Percentiles rank a stretch among this genome's conserved stretches.
phyloP scores from a whole-genome alignment of 2,113 vertebrate genomes.

The Callionymus lyra region DNA sequence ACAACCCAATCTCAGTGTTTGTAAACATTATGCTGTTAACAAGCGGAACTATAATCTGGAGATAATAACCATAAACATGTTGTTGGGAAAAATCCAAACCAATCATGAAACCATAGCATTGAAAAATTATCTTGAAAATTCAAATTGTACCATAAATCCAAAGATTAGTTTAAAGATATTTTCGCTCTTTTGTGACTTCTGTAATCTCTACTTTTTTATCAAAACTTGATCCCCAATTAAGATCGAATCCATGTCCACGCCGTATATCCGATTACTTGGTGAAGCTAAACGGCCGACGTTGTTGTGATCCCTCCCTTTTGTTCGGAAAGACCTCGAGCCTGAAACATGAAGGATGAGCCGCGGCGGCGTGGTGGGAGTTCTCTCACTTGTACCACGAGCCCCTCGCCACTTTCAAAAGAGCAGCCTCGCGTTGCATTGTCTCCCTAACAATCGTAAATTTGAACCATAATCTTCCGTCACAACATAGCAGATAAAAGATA shows the following conservation, averaged over 20 bases:
- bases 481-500: conserved; percentile 74
- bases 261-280: conserved; percentile 30
- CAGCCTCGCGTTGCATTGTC: conserved; percentile 58
- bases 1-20: too few species aligned
- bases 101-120: too few species aligned
- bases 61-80: too few species aligned
- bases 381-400: conserved; percentile 45
- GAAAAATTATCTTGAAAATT: too few species aligned
- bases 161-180: background rate
- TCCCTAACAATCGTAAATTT: conserved; percentile 72
- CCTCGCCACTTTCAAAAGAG: conserved; percentile 51
- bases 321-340: conserved; percentile 41
- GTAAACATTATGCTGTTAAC: too few species aligned
- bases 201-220: too few species aligned
- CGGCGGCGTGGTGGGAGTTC: conserved; percentile 54
- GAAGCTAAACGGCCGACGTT: background rate
- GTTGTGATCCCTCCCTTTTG: conserved; percentile 24
- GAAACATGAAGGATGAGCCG: conserved; percentile 45
- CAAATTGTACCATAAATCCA: background rate
- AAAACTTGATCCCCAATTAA: background rate
- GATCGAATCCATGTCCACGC: conserved; percentile 5
- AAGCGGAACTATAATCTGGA: too few species aligned
- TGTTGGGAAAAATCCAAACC: too few species aligned
- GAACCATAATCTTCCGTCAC: conserved; percentile 73
- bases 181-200: background rate